Base-by-base conservation (phyloP, 2,797 vertebrate genomes). In the Protosalanx chinensis region DNA sequence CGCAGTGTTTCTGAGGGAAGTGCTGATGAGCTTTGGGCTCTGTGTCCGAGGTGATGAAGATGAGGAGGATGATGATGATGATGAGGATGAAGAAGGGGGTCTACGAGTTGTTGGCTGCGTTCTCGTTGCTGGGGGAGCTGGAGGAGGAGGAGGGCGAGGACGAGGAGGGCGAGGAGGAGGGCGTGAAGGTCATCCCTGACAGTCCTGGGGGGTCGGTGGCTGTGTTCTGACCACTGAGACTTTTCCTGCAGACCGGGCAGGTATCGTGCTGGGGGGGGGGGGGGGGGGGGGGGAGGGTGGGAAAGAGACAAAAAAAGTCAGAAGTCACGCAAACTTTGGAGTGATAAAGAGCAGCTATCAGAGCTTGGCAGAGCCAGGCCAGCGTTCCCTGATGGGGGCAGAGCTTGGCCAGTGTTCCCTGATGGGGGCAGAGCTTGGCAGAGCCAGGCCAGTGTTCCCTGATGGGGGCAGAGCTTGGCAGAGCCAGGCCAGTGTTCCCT, bases 171-270 rank as follows among this genome's bases (percentile, higher is more conserved):
- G 97, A 96, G 0, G 96, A 96, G 0, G 96, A 95, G 0, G 97
- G 94, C 0, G 97, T 96, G 88, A 97, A 98, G 89, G 92, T 96
- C 87, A 97, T 95, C 73, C 94, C 94, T 4, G 95, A 94, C 86
- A 99, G 92, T 85, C 94, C 97, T 0, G 95, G 98, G 37, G 96
- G 96, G 82, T 99, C 96, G 53, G 96, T 98, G 88, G 98, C 97
- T 32, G 98, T 99, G 91, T 99, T 99, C 90, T 97, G 96, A 81
- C 98, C 98, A 0, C 94, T 99, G 75, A 99, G 91, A 83, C 97
- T 99, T 90, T 98, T 98, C 86, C 98, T 93, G 91, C 98, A 99
- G 76, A 99, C 98, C 0, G 98, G 98, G 90, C 98, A 99, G 1
- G 97, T 97, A 87, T 99, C 98, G 1, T 99, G 98, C 97, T 98